Percentiles rank a stretch among this genome's conserved stretches.
Conservation (phyloP, 2,113 vertebrate genomes). For the Ondatra zibethicus region DNA sequence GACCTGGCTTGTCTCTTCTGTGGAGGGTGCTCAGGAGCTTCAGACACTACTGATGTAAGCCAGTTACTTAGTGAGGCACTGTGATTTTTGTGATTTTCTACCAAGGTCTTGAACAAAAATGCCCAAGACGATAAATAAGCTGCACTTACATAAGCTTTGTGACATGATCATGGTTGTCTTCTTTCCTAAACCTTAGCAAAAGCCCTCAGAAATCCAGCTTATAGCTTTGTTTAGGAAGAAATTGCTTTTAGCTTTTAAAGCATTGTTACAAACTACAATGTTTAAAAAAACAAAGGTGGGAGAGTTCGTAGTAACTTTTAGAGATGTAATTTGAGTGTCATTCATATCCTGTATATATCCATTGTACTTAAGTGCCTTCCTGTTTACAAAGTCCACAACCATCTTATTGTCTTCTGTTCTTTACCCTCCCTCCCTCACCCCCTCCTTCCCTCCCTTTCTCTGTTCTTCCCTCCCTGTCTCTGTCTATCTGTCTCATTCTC, state of each 20-base stretch:
- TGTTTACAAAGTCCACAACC: neutral
- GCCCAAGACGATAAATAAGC: neutral
- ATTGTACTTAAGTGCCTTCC: neutral
- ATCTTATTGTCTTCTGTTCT: neutral
- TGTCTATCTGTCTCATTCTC: neutral
- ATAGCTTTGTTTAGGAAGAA: neutral
- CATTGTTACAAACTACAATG: neutral
- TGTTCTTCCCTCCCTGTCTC: too few species aligned
- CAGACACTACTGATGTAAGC: too few species aligned
- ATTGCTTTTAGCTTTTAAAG: neutral
- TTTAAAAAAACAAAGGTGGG: neutral
- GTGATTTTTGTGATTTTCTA: neutral
- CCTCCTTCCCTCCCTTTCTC: too few species aligned
- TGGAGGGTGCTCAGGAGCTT: neutral
- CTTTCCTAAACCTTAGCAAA: neutral
- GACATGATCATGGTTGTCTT: too few species aligned
- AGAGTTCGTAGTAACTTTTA: neutral
- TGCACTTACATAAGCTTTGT: neutral
- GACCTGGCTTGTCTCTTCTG: neutral
- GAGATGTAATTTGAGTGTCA: neutral
- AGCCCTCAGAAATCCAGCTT: neutral
- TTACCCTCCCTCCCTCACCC: neutral
- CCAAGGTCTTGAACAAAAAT: neutral
- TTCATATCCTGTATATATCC: neutral
- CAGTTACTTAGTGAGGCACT: neutral